These are phyloP conservation scores for Spinus pinus DNA, from an alignment of 2,797 vertebrate species.

Conservation along the genomic window DNA sequence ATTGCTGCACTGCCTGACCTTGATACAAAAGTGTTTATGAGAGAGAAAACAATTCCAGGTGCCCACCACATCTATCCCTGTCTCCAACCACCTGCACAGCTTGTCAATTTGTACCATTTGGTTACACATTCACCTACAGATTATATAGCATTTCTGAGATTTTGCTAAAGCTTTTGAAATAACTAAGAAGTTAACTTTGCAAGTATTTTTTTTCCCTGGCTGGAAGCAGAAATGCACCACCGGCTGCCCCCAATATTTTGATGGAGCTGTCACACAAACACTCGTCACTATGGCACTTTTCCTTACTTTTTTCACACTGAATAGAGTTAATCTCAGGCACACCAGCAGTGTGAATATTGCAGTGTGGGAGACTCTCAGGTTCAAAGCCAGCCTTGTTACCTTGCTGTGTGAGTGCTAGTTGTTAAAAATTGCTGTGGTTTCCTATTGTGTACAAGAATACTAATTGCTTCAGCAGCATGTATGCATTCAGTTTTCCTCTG, in stretches of 20 bases:
- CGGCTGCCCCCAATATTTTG: slow-evolving; percentile 53
- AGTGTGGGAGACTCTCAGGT: slow-evolving; percentile 32
- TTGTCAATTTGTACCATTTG: neutral
- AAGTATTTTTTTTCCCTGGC: neutral
- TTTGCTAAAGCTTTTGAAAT: slow-evolving; percentile 8
- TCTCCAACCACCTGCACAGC: neutral
- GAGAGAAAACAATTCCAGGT: neutral
- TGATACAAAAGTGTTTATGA: neutral
- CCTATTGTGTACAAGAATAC: slow-evolving; percentile 34
- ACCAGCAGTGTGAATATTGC: slow-evolving; percentile 20
- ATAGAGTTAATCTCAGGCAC: slow-evolving; percentile 20
- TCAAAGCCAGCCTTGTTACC: slow-evolving; percentile 36
- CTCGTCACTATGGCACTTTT: neutral
- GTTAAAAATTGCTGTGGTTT: slow-evolving; percentile 39
- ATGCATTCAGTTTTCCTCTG: neutral
- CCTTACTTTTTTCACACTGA: slow-evolving; percentile 19
- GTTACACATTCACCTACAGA: neutral
- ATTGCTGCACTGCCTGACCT: neutral
- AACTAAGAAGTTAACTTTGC: slow-evolving; percentile 10
- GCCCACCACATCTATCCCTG: neutral
- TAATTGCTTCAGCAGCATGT: slow-evolving; percentile 25
- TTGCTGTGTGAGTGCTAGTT: slow-evolving; percentile 29
- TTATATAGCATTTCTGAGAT: slow-evolving; percentile 4
- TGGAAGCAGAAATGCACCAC: slow-evolving; percentile 20
- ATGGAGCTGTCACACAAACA: slow-evolving; percentile 39